phyloP scores from a whole-genome alignment of 1,140 invertebrate genomes.

The Cydia fagiglandana region DNA sequence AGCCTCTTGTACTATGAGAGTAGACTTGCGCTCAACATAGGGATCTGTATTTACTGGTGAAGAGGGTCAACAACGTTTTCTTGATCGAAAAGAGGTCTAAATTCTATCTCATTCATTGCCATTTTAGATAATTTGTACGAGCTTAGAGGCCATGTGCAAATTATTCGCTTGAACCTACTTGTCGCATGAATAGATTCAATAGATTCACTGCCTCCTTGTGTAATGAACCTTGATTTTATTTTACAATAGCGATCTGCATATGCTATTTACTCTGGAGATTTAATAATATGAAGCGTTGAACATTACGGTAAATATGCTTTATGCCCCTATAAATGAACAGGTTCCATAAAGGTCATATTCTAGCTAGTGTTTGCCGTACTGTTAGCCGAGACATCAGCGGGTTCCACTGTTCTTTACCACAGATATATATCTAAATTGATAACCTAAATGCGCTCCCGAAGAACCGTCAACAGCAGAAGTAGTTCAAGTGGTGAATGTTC shows the following conservation, averaged over 20 bases:
- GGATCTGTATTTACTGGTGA: no score
- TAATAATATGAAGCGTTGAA: not conserved
- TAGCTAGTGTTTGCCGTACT: not conserved
- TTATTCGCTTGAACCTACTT: not conserved
- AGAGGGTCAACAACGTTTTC: no score
- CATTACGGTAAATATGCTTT: constrained; percentile 3
- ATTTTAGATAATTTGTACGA: not conserved
- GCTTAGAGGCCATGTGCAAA: not conserved
- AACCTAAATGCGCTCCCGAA: not conserved
- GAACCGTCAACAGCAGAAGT: not conserved
- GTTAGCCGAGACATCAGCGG: constrained; percentile 18
- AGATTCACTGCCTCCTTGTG: not conserved
- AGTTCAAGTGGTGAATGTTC: no score
- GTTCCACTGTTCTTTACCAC: constrained; percentile 10
- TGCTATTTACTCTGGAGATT: not conserved
- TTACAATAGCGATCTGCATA: not conserved
- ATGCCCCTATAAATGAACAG: constrained; percentile 22
- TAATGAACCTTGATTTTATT: not conserved
- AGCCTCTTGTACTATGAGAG: no score
- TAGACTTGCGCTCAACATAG: no score
- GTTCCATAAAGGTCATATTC: constrained; percentile 24
- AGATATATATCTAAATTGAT: not conserved
- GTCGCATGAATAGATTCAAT: constrained; percentile 8
- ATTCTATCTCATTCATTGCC: not conserved
- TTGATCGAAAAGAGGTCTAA: no score